A percentile compares a stretch with the other conserved stretches of the same genome.
These are phyloP conservation scores for Unio pictorum DNA, from an alignment of 2,888 invertebrate genomes.

Conservation along the genomic window DNA sequence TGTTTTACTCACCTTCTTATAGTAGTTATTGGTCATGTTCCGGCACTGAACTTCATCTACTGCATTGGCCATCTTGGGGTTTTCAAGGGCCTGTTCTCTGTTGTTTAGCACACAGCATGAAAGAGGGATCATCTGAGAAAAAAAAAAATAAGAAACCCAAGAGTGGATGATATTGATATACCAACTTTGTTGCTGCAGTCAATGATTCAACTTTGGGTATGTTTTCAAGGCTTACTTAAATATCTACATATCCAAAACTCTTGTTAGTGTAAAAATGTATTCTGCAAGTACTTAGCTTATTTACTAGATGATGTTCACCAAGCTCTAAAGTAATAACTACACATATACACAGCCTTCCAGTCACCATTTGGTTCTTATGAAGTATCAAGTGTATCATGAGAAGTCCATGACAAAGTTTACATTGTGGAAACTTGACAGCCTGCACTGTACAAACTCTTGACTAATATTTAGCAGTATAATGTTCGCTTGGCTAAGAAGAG, in stretches of 20 bases:
- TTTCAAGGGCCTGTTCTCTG: conserved; percentile 51
- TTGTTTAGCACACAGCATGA: conserved; percentile 61
- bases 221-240: not conserved
- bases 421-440: no score
- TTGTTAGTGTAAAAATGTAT: no score
- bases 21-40: conserved; percentile 9
- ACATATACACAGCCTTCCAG: no score
- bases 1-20: conserved; percentile 11
- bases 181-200: not conserved
- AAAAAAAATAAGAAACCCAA: conserved; percentile 3
- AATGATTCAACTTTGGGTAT: not conserved
- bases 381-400: no score
- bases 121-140: conserved; percentile 36
- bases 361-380: no score
- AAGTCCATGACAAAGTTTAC: no score
- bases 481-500: no score
- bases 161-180: not conserved
- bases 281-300: no score
- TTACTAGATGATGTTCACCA: no score
- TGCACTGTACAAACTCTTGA: no score
- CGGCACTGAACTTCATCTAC: conserved; percentile 54
- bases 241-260: not conserved
- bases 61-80: conserved; percentile 55
- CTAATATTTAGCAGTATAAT: no score
- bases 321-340: no score